Conservation (phyloP, 1,140 invertebrate genomes). For the Asbolus verrucosus region DNA sequence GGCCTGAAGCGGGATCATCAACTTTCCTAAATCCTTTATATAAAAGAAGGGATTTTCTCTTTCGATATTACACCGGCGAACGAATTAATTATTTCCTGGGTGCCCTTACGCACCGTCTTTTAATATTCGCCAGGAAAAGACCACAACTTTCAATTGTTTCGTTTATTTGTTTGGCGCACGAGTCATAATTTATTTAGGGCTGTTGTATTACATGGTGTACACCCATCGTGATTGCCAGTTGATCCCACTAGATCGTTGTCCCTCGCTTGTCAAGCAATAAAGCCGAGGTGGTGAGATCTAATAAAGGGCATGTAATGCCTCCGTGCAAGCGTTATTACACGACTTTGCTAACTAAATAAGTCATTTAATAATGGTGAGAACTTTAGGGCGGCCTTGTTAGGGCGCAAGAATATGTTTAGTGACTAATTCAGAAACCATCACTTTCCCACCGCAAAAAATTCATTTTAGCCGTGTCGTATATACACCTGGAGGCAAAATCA, state of each 20-base stretch:
- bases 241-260: constrained; percentile 30
- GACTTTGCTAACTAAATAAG: constrained; percentile 34
- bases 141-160: constrained; percentile 8
- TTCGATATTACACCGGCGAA: constrained; percentile 2
- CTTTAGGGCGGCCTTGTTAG: constrained; percentile 12
- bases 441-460: too few species aligned
- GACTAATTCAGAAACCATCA: constrained; percentile 1
- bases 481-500: too few species aligned
- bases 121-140: constrained; percentile 3
- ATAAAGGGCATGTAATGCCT: constrained; percentile 37
- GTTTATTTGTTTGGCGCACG: constrained; percentile 32
- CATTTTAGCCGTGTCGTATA: too few species aligned
- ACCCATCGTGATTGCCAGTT: constrained; percentile 31
- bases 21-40: constrained; percentile 23
- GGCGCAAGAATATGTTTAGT: background rate
- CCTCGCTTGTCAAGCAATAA: constrained; percentile 36
- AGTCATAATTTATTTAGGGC: constrained; percentile 38
- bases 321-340: constrained; percentile 34
- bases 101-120: background rate
- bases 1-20: constrained; percentile 12
- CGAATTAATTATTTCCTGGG: constrained; percentile 18
- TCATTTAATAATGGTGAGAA: constrained; percentile 38
- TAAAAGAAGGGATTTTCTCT: background rate
- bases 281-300: constrained; percentile 33
- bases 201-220: constrained; percentile 30